These are phyloP conservation scores for Alosa sapidissima DNA, from an alignment of 2,797 vertebrate species.

Conservation along the genomic window DNA sequence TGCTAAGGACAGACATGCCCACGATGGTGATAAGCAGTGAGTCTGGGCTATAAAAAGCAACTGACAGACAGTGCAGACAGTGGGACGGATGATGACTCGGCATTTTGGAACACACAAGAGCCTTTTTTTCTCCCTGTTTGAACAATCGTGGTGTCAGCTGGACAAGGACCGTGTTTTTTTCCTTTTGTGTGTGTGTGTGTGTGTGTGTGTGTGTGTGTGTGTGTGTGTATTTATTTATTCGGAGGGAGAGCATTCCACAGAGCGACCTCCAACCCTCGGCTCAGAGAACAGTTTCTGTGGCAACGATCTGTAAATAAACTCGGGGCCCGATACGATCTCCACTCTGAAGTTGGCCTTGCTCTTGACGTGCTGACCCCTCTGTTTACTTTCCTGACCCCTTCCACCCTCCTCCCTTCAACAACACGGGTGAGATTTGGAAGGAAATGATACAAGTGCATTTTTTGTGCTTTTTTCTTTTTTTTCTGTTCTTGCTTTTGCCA, in stretches of 20 bases:
- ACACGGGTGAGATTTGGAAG: constrained; percentile 21
- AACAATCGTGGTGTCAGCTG: constrained; percentile 51
- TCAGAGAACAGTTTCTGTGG: constrained; percentile 58
- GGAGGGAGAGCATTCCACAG: constrained; percentile 70
- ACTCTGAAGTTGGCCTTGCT: constrained; percentile 27
- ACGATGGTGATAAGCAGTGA: constrained; percentile 53
- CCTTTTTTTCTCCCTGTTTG: background rate
- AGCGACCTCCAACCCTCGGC: constrained; percentile 64
- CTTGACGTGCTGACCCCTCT: constrained; percentile 24
- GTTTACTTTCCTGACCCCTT: constrained; percentile 36
- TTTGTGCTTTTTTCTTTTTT: background rate
- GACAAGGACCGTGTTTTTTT: constrained; percentile 43
- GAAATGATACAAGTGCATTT: constrained; percentile 37
- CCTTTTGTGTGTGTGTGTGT: background rate
- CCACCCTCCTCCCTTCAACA: constrained; percentile 25
- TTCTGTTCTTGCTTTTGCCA: background rate
- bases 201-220: background rate
- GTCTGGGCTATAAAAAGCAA: constrained; percentile 53
- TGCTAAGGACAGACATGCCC: constrained; percentile 73
- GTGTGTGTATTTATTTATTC: constrained; percentile 46
- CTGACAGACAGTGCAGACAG: constrained; percentile 7
- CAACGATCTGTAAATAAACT: constrained; percentile 69
- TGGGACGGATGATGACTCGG: constrained; percentile 29
- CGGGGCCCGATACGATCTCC: constrained; percentile 39
- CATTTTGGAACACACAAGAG: constrained; percentile 46